Conservation (phyloP, 1,140 invertebrate species). For the Drosophila biarmipes region DNA sequence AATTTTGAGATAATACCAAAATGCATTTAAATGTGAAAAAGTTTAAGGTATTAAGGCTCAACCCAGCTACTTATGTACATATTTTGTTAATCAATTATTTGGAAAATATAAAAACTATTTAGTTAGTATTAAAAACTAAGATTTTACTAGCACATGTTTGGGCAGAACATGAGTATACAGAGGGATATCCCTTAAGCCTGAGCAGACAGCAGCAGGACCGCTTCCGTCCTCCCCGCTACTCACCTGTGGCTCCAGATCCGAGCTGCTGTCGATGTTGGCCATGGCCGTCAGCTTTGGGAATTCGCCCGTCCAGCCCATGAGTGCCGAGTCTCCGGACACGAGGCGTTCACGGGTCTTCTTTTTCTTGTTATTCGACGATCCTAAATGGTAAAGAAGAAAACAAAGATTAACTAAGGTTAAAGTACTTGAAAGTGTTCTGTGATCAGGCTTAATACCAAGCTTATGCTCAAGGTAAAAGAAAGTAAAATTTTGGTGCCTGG, state of each 20-base stretch:
- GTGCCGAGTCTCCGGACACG: conserved; percentile 15
- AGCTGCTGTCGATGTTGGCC: conserved; percentile 31
- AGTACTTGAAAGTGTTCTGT: no score
- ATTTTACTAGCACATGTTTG: background rate
- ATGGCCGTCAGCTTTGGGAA: conserved; percentile 41
- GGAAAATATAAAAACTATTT: background rate
- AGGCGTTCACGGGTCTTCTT: background rate
- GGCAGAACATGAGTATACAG: conserved; percentile 13
- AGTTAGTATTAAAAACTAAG: background rate
- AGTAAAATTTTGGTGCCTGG: no score
- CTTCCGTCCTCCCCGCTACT: conserved; percentile 16
- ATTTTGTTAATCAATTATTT: background rate
- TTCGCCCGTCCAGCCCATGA: conserved; percentile 37
- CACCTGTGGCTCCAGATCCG: conserved; percentile 45
- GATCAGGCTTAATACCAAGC: no score
- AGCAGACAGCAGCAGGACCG: background rate
- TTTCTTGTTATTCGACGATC: background rate
- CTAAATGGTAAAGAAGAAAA: background rate
- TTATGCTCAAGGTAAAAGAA: no score
- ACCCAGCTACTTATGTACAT: no score
- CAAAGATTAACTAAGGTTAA: no score
- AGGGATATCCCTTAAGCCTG: conserved; percentile 6
- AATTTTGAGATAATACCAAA: no score
- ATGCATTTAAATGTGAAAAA: no score
- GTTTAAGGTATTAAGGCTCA: no score